Conservation (phyloP, 2,797 vertebrate genomes). For the Onychomys leucogaster region DNA sequence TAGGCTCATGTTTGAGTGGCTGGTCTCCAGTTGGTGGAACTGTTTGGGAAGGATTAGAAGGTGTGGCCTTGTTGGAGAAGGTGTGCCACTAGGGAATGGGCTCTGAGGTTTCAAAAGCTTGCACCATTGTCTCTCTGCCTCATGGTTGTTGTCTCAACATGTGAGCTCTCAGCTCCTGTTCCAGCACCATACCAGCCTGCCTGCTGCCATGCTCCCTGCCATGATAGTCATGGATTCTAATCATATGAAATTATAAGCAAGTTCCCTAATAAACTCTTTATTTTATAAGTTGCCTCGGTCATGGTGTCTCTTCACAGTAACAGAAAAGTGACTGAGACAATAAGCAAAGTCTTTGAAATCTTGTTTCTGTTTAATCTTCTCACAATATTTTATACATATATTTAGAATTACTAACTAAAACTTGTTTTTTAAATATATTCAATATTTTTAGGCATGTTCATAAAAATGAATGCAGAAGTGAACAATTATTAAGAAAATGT, state of each 20-base stretch:
- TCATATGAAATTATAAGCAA: neutral
- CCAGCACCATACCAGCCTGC: neutral
- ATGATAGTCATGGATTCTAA: neutral
- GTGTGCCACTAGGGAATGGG: neutral
- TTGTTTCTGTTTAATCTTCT: neutral
- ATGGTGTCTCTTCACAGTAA: neutral
- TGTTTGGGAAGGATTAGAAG: neutral
- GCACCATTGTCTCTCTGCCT: neutral
- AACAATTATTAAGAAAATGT: neutral
- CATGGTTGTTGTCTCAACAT: neutral
- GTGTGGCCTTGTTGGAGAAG: neutral
- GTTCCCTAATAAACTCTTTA: neutral
- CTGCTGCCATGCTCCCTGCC: neutral
- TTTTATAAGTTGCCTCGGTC: neutral
- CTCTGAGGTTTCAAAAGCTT: neutral
- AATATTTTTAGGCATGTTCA: neutral
- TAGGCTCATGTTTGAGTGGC: neutral
- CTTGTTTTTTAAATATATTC: neutral
- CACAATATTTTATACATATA: neutral
- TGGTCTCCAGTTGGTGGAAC: neutral
- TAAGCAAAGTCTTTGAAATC: neutral
- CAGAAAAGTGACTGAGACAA: neutral
- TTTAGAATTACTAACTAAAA: neutral
- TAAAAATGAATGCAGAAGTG: neutral
- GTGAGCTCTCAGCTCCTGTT: neutral